Conservation (phyloP, 2,797 vertebrate species). For the Mionectes olivaceus region DNA sequence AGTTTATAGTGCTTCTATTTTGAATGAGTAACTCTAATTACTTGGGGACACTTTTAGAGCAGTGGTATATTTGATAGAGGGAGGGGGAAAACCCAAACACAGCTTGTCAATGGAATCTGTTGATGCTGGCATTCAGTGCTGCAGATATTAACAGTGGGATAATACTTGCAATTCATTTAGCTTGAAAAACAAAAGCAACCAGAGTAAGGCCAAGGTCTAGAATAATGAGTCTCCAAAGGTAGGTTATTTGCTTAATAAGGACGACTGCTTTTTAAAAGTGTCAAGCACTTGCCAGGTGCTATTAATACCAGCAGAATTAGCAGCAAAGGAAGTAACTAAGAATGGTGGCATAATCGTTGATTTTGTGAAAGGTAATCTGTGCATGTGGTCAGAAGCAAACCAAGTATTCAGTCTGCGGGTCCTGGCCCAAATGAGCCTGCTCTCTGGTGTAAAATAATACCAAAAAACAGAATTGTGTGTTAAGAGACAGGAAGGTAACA, state of each 20-base stretch:
- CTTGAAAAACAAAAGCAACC: not conserved
- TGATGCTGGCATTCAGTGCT: not conserved
- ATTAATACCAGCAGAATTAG: not conserved
- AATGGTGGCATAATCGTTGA: not conserved
- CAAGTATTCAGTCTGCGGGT: not conserved
- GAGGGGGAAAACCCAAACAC: not conserved
- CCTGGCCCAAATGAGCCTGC: not conserved
- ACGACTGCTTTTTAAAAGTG: not conserved
- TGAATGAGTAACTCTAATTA: not conserved
- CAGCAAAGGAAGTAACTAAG: not conserved
- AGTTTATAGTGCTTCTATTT: not conserved
- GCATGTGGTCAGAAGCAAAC: not conserved
- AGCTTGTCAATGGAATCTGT: not conserved
- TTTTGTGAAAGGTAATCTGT: not conserved
- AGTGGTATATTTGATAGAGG: not conserved
- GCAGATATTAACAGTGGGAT: not conserved
- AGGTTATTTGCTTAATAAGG: not conserved
- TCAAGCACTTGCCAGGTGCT: not conserved
- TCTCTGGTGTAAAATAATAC: not conserved
- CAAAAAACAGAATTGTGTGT: rapidly evolving
- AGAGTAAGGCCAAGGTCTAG: not conserved
- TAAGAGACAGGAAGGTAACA: not conserved
- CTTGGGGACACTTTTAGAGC: not conserved
- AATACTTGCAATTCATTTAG: not conserved
- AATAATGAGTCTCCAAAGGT: not conserved